Percentiles rank a stretch among this genome's conserved stretches.
phyloP scores from a whole-genome alignment of 2,797 vertebrate genomes.

The Fringilla coelebs region DNA sequence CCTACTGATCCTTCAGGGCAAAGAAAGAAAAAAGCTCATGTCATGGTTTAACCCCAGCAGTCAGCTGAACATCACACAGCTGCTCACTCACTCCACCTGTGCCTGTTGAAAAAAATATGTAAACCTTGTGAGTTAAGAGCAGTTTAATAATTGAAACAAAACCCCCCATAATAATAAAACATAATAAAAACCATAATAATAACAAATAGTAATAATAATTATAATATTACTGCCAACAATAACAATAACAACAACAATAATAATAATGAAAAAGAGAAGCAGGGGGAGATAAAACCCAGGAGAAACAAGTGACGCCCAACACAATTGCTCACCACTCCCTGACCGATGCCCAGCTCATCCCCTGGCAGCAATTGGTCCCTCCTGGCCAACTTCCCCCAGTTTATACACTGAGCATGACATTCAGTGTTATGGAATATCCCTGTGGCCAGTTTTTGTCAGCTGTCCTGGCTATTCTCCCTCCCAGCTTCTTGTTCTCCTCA shows the following conservation, averaged over 20 bases:
- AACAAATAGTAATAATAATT: background rate
- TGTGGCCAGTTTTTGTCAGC: background rate
- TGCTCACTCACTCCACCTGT: background rate
- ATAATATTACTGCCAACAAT: background rate
- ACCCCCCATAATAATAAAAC: background rate
- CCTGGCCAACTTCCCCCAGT: background rate
- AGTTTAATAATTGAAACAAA: background rate
- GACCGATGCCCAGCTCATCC: background rate
- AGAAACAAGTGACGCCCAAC: background rate
- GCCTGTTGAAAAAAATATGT: background rate
- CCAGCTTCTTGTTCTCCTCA: background rate
- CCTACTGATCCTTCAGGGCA: background rate
- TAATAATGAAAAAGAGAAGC: background rate
- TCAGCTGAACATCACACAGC: background rate
- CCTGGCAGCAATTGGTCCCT: background rate
- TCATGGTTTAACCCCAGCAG: background rate
- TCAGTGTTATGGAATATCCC: background rate
- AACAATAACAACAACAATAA: background rate
- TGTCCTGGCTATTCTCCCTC: background rate
- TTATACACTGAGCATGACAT: background rate
- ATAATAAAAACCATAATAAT: background rate
- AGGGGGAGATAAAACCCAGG: background rate
- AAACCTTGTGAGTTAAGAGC: background rate
- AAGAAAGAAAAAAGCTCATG: background rate
- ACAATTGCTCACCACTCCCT: background rate